Evolutionary conservation across 2,797 vertebrate genomes (phyloP), one percentile per base, ranked within the genome.

Genomic region (Onychomys arenicola): DNA sequence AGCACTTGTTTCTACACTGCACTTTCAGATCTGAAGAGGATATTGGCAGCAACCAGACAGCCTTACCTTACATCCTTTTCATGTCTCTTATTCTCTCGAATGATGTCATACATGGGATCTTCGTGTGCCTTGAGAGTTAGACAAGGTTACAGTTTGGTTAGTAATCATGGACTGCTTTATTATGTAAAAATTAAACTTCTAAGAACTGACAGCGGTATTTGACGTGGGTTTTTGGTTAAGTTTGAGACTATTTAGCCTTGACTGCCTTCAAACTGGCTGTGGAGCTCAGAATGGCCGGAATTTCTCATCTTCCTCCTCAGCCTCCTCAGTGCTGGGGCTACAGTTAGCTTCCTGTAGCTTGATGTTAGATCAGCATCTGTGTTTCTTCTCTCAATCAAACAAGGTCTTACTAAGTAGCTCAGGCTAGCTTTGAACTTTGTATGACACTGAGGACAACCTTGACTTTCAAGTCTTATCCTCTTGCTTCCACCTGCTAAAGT

Each of bases 71-170:
- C 99, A 97, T 99, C 99, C 97, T 99, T 99, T 97, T 99, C 99
- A 77, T 99, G 99, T 92, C 99, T 99, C 97, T 99, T 99, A 97
- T 99, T 99, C 98, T 99, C 99, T 80, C 99, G 99, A 96, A 99
- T 99, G 94, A 99, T 98, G 97, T 99, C 99, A 12, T 99, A 99
- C 99, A 99, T 99, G 23, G 99, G 99, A 97, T 99, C 99, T 99
- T 99, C 99, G 34, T 99, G 99, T 93, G 99, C 99, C 99, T 99
- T 98, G 61, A 61, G 78, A 16, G 88, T 97, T 85, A 80, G 21
- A 94, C 29, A 97, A 97, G 91, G 90, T 89, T 75, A 97, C 96
- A 65, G 84, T 37, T 65, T 17, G 75, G 0, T 90, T 93, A 97
- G 90, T 21, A 17, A 84, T 92, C 78, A 25, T 9, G 19, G 29